These are phyloP conservation scores for Drosophila lini DNA, from an alignment of 1,140 invertebrate genomes.

Conservation along the genomic window DNA sequence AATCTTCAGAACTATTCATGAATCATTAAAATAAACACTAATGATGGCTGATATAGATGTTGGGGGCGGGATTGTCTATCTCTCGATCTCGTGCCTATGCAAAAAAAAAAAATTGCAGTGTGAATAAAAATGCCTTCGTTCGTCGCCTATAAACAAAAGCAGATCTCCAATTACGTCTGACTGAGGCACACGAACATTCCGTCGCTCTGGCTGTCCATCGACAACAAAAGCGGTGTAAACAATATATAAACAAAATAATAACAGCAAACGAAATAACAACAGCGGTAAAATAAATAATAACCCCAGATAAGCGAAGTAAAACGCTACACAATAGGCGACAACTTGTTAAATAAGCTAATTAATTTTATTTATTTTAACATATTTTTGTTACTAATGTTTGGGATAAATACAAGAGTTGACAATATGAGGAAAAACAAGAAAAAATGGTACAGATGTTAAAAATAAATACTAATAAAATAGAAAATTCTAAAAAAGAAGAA, in stretches of 20 bases:
- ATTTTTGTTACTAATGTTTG: not conserved
- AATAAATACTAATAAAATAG: not conserved
- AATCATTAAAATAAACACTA: conserved; percentile 14
- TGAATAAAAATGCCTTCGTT: conserved; percentile 39
- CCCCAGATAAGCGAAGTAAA: conserved; percentile 36
- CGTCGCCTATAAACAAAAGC: conserved; percentile 52
- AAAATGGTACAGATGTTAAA: not conserved
- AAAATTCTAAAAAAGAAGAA: not conserved
- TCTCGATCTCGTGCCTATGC: conserved; percentile 26
- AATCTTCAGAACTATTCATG: not conserved
- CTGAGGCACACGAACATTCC: conserved; percentile 24
- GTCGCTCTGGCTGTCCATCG: not conserved
- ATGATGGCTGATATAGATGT: conserved; percentile 27
- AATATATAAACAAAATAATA: conserved; percentile 39
- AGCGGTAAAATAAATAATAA: conserved; percentile 10
- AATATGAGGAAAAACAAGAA: conserved; percentile 6
- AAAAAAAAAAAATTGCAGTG: conserved; percentile 21
- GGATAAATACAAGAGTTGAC: conserved; percentile 1
- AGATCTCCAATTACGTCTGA: conserved; percentile 39
- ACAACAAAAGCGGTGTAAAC: conserved; percentile 40
- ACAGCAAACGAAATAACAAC: conserved; percentile 24
- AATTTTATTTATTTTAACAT: conserved; percentile 28
- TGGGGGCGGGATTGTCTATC: conserved; percentile 12
- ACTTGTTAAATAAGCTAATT: conserved; percentile 54
- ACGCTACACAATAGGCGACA: conserved; percentile 35